Conservation (phyloP, 2,888 invertebrate species). For the Dryobotodes eremita region DNA sequence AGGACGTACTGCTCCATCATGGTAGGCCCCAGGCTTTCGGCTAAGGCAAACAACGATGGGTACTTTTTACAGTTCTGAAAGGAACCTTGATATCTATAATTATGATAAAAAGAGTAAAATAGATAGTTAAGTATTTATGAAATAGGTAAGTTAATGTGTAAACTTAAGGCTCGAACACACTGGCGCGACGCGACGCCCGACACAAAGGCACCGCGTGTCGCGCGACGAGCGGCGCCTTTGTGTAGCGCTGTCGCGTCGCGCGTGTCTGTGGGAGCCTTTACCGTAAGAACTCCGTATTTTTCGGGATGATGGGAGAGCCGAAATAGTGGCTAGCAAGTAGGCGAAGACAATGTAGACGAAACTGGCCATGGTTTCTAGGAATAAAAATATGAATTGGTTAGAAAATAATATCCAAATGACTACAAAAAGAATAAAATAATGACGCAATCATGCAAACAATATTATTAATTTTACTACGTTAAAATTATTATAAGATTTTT, state of each 20-base stretch:
- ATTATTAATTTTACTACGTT: background rate
- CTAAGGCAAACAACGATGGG: background rate
- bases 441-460: background rate
- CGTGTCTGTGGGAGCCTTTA: too few species aligned
- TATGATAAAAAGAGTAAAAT: too few species aligned
- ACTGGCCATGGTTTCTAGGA: constrained; percentile 49
- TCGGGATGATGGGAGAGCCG: constrained; percentile 26
- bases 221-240: too few species aligned
- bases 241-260: too few species aligned
- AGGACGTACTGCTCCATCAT: too few species aligned
- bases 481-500: too few species aligned
- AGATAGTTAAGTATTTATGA: too few species aligned
- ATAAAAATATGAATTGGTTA: background rate
- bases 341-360: constrained; percentile 22
- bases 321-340: constrained; percentile 35
- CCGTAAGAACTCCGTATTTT: constrained; percentile 15
- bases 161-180: too few species aligned
- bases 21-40: background rate
- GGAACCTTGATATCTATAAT: too few species aligned
- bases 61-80: background rate
- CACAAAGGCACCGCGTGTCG: too few species aligned
- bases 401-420: background rate
- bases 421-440: background rate
- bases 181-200: too few species aligned
- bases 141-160: background rate